Evolutionary conservation across 2,113 vertebrate species (phyloP), one percentile per base, ranked within the genome.

Genomic region (Pleuronectes platessa): DNA sequence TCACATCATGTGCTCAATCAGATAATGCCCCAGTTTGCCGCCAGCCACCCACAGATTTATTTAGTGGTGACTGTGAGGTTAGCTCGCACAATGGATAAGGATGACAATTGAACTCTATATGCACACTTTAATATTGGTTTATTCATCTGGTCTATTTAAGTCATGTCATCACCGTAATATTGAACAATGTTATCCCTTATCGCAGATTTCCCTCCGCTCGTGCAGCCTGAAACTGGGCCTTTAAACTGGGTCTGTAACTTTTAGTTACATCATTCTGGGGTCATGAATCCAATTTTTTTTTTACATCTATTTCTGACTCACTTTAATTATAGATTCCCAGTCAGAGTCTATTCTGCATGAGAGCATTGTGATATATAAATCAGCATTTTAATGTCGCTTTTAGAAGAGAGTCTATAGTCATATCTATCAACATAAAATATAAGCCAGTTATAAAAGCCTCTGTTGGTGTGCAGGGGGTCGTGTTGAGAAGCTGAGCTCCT

Each of bases 361-460:
- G 18, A 15, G 10, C 42, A 76, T 71, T 71, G 66, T 72, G 67
- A 75, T 72, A 14, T 3, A 20, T 60, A 60, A 66, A 65, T 67
- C 79, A 53, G 14, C 7, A 11, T 69, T 66, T 62, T 37, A 1
- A 58, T 40, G 59, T 24, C 27, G n/a, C 8, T 78, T 62, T 53
- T 27, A 8, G 45, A 55, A 63, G 1, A 31, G 0, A 51, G 8
- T 35, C 59, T 63, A 65, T 11, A 10, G 20, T 40, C 12, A 3
- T 21, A 14, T 15, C 14, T 56, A 49, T 62, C 62, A 23, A 12
- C 15, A 14, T 9, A 6, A 42, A 23, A 18, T 37, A 55, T 61
- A 64, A 21, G 24, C 23, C 4, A 11, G 27, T 77, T 79, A 54
- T 40, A 73, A 65, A 65, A 77, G 4, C 12, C 18, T 54, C 18